Evolutionary conservation across 2,797 vertebrate genomes (phyloP), one percentile per base, ranked within the genome.

Genomic region (Falco biarmicus): DNA sequence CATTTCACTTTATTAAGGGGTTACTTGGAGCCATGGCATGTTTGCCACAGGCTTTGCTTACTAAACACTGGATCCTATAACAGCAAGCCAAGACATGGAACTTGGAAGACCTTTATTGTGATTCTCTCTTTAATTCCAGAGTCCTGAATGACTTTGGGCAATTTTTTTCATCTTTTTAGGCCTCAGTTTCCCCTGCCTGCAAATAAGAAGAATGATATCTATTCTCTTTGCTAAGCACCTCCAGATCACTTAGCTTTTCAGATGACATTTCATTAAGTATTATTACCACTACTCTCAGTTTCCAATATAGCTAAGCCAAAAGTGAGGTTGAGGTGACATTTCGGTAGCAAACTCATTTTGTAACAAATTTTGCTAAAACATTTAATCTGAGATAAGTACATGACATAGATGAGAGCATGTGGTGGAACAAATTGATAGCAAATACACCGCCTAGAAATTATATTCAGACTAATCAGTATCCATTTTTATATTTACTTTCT

Each of bases 371-470:
- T 86, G 14, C 80, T 97, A 59, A 82, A 96, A 84, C 70, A 82
- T 78, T 88, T 88, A 78, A 90, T 87, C 60, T 74, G 61, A 68
- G n/a, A 74, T 66, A 47, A 88, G 34, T 65, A 88, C 50, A 91
- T 76, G 80, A 81, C 76, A 64, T 9, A 91, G 61, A 90, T 81
- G 71, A 95, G 47, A 88, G 50, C 60, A 81, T 47, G 41, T 73
- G 54, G 73, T 84, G 29, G 85, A 95, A 93, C 47, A 95, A 96
- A 95, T 65, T 90, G 61, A 88, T 92, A 92, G 89, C 93, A 96
- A 94, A 96, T 84, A 96, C 24, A 87, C n/a, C 57, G 74, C 78
- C 54, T 86, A 70, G 69, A 84, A 95, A 93, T 88, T 91, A 81
- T 76, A 91, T 90, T 95, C 90, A 53, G 41, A 86, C 57, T 90